Conservation (phyloP, 1,140 invertebrate genomes). For the Eueides isabella region DNA sequence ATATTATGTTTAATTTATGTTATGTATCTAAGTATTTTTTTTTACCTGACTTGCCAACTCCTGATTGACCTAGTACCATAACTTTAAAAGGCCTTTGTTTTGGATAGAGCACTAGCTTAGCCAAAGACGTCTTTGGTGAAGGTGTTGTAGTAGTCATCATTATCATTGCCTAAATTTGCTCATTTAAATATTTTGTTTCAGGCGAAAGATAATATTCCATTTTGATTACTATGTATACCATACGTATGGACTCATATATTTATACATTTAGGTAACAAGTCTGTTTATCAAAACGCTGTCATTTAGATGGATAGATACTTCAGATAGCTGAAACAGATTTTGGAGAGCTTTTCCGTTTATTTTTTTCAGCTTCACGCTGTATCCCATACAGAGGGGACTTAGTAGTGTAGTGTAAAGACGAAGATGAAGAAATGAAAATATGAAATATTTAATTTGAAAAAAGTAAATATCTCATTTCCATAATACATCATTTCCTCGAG, state of each 20-base stretch:
- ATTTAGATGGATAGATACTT: background rate
- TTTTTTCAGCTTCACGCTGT: too few relatives aligned
- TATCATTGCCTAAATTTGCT: constrained; percentile 28
- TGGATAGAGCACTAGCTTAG: constrained; percentile 84
- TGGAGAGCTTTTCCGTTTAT: too few relatives aligned
- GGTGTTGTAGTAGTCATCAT: constrained; percentile 83
- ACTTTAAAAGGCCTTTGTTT: constrained; percentile 87
- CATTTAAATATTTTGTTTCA: constrained; percentile 36
- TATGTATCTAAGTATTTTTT: background rate
- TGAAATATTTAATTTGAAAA: too few relatives aligned
- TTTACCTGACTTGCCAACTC: constrained; percentile 90
- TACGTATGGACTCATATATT: background rate
- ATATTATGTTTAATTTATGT: too few relatives aligned
- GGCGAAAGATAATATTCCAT: background rate
- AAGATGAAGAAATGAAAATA: too few relatives aligned
- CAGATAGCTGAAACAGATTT: background rate
- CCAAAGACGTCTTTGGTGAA: constrained; percentile 85
- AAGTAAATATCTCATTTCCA: too few relatives aligned
- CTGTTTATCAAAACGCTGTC: background rate
- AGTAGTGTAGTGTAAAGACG: too few relatives aligned
- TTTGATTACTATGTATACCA: background rate
- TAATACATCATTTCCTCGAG: too few relatives aligned
- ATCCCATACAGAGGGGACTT: too few relatives aligned
- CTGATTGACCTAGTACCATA: constrained; percentile 89
- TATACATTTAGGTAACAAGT: background rate